A percentile compares a stretch with the other conserved stretches of the same genome.
These are phyloP conservation scores for Diorhabda elongata DNA, from an alignment of 1,140 invertebrate genomes.

Conservation along the genomic window DNA sequence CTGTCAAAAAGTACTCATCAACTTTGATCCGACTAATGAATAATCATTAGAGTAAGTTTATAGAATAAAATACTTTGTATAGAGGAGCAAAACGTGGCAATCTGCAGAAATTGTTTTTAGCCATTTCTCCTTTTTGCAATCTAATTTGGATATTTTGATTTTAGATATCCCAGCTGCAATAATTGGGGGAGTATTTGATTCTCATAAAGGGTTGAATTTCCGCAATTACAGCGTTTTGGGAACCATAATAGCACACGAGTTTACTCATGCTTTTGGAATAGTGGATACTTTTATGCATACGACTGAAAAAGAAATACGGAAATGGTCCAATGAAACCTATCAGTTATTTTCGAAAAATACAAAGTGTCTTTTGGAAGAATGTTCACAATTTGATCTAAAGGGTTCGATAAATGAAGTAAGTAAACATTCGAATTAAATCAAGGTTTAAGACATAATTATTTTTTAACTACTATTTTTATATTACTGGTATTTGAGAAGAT, in stretches of 20 bases:
- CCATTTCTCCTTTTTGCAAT: too few species aligned
- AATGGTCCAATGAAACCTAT: conserved; percentile 59
- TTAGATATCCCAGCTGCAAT: conserved; percentile 25
- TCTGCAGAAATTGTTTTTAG: too few species aligned
- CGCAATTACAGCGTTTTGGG: conserved; percentile 26
- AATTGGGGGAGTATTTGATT: conserved; percentile 21
- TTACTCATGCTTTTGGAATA: conserved; percentile 54
- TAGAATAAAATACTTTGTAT: too few species aligned
- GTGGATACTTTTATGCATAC: conserved; percentile 77
- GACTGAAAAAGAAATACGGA: conserved; percentile 75
- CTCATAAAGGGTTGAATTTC: conserved; percentile 14
- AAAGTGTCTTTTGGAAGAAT: conserved; percentile 15
- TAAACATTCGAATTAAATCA: too few species aligned
- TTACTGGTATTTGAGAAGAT: too few species aligned
- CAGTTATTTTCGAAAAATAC: conserved; percentile 11
- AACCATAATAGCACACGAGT: conserved; percentile 21
- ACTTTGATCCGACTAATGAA: too few species aligned
- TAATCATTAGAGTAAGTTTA: too few species aligned
- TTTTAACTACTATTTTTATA: too few species aligned
- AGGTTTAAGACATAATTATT: too few species aligned
- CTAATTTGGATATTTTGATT: background rate
- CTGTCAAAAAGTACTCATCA: too few species aligned
- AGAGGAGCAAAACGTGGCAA: too few species aligned
- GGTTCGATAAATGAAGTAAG: background rate
- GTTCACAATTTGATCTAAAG: background rate